These are phyloP conservation scores for Chloroclystis v-ata DNA, from an alignment of 2,888 invertebrate genomes.

Conservation along the genomic window DNA sequence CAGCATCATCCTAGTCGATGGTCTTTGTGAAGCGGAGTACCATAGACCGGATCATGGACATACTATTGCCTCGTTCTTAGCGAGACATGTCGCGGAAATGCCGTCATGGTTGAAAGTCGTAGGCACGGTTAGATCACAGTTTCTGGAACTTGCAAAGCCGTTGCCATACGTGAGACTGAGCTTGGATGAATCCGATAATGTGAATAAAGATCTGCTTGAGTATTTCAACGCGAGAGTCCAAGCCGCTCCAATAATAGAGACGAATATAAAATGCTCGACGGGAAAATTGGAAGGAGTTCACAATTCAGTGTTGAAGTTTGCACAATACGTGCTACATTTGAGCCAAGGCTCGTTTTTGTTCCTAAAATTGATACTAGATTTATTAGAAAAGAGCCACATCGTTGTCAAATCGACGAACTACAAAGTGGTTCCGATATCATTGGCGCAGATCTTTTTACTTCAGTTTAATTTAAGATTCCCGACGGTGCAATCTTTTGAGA, in stretches of 20 bases:
- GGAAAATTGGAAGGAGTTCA: conserved; percentile 82
- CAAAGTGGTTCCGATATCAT: conserved; percentile 92
- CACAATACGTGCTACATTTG: conserved; percentile 88
- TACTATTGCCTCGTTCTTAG: conserved; percentile 93
- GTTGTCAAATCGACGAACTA: conserved; percentile 96
- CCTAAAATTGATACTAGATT: conserved; percentile 92
- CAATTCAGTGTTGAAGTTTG: conserved; percentile 86
- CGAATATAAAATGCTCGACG: conserved; percentile 84
- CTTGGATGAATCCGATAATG: conserved; percentile 86
- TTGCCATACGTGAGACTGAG: conserved; percentile 88
- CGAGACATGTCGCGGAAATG: conserved; percentile 85
- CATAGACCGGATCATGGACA: conserved; percentile 96
- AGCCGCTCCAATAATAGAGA: conserved; percentile 89
- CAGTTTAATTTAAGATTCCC: conserved; percentile 96
- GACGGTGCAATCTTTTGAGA: conserved; percentile 92
- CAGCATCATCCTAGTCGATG: conserved; percentile 92
- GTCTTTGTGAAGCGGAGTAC: conserved; percentile 96
- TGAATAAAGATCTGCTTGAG: conserved; percentile 91
- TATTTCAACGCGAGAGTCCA: conserved; percentile 91
- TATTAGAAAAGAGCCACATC: conserved; percentile 93
- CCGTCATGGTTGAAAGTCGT: conserved; percentile 95
- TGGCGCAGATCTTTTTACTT: conserved; percentile 92
- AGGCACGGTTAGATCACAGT: conserved; percentile 90
- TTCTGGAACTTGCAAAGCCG: conserved; percentile 88
- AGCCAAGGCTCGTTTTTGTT: conserved; percentile 95